Evolutionary conservation across 2,888 invertebrate species (phyloP).

Genomic region (Andrena haemorrhoa): DNA sequence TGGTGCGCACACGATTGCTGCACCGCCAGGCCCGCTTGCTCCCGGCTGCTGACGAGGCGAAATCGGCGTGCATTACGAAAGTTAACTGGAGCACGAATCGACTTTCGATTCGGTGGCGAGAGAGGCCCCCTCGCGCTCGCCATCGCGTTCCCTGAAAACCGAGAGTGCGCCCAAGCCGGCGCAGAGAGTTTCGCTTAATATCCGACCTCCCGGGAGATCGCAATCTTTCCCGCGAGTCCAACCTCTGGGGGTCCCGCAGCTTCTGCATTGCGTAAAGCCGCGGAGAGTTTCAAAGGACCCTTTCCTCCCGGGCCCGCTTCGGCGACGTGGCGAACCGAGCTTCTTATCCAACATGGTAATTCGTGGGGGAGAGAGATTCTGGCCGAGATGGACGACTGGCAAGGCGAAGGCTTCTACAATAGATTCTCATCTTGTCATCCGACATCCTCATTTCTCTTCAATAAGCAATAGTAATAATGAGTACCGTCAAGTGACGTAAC

Average conservation of each 20-base stretch:
- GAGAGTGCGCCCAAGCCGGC: conserved; percentile 42
- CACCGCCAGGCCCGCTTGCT: conserved; percentile 15
- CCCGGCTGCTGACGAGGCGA: conserved; percentile 59
- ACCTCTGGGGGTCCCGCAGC: conserved; percentile 9
- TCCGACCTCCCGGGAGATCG: conserved; percentile 6
- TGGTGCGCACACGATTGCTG: conserved; percentile 59
- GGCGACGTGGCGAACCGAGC: neutral
- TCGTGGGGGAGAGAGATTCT: no score
- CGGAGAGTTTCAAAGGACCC: conserved; percentile 1
- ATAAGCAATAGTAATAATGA: no score
- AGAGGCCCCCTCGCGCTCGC: conserved; percentile 5
- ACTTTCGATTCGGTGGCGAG: conserved; percentile 73
- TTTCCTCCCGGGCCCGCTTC: neutral
- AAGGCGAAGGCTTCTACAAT: no score
- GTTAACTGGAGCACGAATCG: conserved; percentile 76
- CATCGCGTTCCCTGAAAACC: conserved; percentile 44
- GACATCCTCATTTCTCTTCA: no score
- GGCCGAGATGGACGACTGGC: no score
- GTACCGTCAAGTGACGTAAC: no score
- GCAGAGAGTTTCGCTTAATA: conserved; percentile 9
- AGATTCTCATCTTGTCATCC: no score
- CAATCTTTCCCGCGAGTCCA: conserved; percentile 10
- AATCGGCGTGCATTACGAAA: conserved; percentile 73
- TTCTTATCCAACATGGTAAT: neutral
- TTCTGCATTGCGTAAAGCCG: conserved; percentile 17